Base-by-base conservation (phyloP, 2,797 vertebrate genomes). In the Ctenochaetus hawaiiensis region DNA sequence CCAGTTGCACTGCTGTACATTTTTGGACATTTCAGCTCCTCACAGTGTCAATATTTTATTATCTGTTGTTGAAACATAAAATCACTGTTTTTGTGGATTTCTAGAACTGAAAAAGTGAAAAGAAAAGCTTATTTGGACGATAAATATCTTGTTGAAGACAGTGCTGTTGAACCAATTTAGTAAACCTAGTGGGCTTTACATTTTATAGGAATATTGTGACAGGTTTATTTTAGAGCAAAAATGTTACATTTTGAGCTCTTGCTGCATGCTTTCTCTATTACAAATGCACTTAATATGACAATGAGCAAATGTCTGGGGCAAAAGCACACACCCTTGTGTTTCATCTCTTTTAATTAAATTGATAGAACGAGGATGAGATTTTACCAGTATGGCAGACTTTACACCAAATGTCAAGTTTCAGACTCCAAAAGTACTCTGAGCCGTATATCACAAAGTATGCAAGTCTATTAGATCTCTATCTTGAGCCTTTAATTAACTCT, bases 401-500 rank as follows among this genome's bases (percentile, higher is more conserved):
- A 43, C 23, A 58, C 20, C 44, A 60, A 70, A 75, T 72, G 64
- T 58, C 18, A 75, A 53, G 67, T 47, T 61, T 74, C 51, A 43
- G 20, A 44, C 12, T 45, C 16, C 68, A 8, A 76, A 72, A 41
- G 53, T 43, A 22, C 49, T 58, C 51, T 2, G 23, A 57, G 54
- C 12, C 75, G 67, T 68, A 78, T 61, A 60, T 70, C 62, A 75
- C 48, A 62, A 56, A 59, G 20, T 45, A 43, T 66, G 41, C 26
- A 23, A 75, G 49, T 66, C 53, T 13, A 67, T 83, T 78, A 69
- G 72, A 78, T 76, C 22, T 34, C 2, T 78, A 57, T 65, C 47
- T 34, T 9, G 73, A 72, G 47, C 59, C 71, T 83, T 79, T 80
- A 78, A 85, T 81, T 66, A 89, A 84, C 62, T 72, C 63, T 47